Evolutionary conservation across 2,888 invertebrate species (phyloP).

Genomic region (Pachycephus smyrnensis): DNA sequence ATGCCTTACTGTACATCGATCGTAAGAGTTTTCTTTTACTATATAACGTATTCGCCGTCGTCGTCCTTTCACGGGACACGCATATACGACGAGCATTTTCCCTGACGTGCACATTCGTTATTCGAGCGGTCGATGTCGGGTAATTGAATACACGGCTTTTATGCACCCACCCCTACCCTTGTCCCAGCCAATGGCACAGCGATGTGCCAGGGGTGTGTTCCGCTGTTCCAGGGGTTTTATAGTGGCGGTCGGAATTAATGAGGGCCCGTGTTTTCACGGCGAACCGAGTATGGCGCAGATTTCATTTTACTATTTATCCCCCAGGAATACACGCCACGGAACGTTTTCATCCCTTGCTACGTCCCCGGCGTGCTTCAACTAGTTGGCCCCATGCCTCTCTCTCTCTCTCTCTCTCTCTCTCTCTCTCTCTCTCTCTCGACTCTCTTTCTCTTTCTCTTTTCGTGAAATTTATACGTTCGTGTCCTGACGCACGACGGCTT

Average conservation of each 20-base stretch:
- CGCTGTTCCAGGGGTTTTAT: slow-evolving; percentile 48
- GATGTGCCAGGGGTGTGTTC: slow-evolving; percentile 33
- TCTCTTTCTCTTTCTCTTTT: slow-evolving; percentile 1
- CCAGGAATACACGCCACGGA: slow-evolving; percentile 47
- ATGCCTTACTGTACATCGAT: neutral
- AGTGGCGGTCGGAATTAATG: slow-evolving; percentile 54
- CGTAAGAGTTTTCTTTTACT: neutral
- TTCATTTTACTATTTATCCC: slow-evolving; percentile 56
- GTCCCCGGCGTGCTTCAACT: neutral
- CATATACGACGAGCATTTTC: slow-evolving; percentile 38
- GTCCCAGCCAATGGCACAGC: neutral
- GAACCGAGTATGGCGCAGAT: slow-evolving; percentile 49
- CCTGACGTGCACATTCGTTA: slow-evolving; percentile 55
- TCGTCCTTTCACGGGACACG: slow-evolving; percentile 14
- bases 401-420: slow-evolving; percentile 13
- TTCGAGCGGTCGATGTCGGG: slow-evolving; percentile 52
- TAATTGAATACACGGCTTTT: slow-evolving; percentile 58
- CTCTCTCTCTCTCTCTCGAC: slow-evolving; percentile 7
- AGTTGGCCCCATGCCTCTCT: neutral
- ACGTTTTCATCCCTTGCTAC: neutral
- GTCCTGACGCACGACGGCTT: neutral
- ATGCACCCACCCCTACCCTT: slow-evolving; percentile 26
- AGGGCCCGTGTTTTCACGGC: slow-evolving; percentile 54
- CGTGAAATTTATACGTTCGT: neutral
- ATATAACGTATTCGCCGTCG: neutral